A percentile compares a stretch with the other conserved stretches of the same genome.
phyloP scores from a whole-genome alignment of 1,140 invertebrate species.

The Pseudomyrmex pallidus region DNA sequence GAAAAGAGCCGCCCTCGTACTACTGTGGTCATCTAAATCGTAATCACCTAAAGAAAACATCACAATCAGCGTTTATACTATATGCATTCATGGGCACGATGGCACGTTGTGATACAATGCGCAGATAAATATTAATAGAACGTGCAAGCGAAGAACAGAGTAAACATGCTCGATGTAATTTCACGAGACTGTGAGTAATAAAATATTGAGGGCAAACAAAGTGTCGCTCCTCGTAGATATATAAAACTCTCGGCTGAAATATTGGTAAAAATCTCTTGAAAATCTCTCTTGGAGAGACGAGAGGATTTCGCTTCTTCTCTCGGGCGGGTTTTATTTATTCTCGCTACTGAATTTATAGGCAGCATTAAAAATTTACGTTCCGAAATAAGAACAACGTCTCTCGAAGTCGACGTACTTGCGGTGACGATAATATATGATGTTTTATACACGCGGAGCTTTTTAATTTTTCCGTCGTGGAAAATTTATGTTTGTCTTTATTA shows the following conservation, averaged over 20 bases:
- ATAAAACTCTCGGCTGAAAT: conserved; percentile 28
- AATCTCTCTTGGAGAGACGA: conserved; percentile 4
- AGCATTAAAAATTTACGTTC: conserved; percentile 19
- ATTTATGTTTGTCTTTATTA: background rate
- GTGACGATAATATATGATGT: background rate
- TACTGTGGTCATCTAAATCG: no score
- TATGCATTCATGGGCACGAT: background rate
- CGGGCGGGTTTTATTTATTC: conserved; percentile 25
- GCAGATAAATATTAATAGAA: conserved; percentile 52
- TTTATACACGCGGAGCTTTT: background rate
- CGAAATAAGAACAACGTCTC: conserved; percentile 3
- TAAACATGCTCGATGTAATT: conserved; percentile 51
- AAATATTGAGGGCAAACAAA: conserved; percentile 46
- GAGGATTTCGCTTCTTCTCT: conserved; percentile 5
- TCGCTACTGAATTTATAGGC: conserved; percentile 38
- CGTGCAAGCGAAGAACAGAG: conserved; percentile 11
- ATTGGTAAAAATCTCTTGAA: conserved; percentile 20
- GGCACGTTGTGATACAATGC: conserved; percentile 9
- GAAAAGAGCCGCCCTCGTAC: no score
- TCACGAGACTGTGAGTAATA: conserved; percentile 9
- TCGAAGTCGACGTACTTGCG: background rate
- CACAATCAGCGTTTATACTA: conserved; percentile 13
- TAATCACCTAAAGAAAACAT: background rate
- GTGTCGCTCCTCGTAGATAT: background rate
- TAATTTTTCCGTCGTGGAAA: background rate